Evolutionary conservation across 2,113 vertebrate species (phyloP), one percentile per base, ranked within the genome.

Genomic region (Epinephelus cyanopodus): DNA sequence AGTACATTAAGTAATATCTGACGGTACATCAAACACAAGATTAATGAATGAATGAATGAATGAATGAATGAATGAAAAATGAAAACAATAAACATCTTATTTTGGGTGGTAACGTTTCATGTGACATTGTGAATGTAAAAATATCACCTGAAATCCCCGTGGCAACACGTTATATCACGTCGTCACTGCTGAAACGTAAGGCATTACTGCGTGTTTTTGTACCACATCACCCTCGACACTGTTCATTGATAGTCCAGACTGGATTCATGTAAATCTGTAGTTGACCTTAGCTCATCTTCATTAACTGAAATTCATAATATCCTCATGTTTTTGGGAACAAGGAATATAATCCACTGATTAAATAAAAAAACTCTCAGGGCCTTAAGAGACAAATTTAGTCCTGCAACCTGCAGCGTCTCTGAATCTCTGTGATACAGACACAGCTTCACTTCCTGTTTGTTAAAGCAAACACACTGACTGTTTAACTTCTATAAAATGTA

Each of bases 211-310:
- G 29, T 29, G 29, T 29, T 29, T 29, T 5, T 29, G 29, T 29
- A 29, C 4, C 29, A 29, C 29, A 29, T 29, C 29, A 29, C 29
- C 29, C 4, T 29, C 29, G 29, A 29, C 29, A 29, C 29, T 29
- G 29, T 29, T 29, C 29, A 5, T 29, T 29, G 29, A 29, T 29
- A 29, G 14, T 29, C 33, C 15, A 13, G 8, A 56, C 11, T 45
- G 14, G 64, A 56, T 56, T 18, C 18, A 58, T 66, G 52, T 15
- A 66, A 47, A 77, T 76, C 50, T n/a, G 17, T n/a, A 42, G 8
- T 18, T 71, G 37, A 71, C 68, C n/a, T 57, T 33, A 18, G 39
- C 37, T 27, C 23, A 76, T 27, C 47, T 57, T 19, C 1, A 56
- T 66, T 65, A 33, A 33, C 19, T 54, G n/a, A 42, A 42, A 53